Evolutionary conservation across 2,888 invertebrate genomes (phyloP).

Genomic region (Luffia ferchaultella): DNA sequence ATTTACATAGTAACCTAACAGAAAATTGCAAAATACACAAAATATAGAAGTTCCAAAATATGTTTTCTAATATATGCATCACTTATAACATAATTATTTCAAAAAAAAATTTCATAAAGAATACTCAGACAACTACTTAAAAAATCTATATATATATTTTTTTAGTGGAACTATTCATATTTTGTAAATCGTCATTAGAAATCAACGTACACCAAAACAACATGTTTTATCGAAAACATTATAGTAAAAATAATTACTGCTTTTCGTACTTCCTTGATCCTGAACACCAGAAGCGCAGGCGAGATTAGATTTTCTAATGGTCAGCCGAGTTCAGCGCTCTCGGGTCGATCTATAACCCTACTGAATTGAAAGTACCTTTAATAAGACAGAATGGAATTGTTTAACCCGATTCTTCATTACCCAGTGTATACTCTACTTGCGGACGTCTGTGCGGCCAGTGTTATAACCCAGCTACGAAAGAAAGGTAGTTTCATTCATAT

Average conservation of each 20-base stretch:
- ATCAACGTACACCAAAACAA: too few species aligned
- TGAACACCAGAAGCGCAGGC: constrained; percentile 31
- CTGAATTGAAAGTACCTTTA: constrained; percentile 5
- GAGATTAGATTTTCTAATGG: constrained; percentile 39
- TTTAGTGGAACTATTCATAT: too few species aligned
- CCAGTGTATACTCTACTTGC: constrained; percentile 11
- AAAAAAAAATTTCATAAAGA: too few species aligned
- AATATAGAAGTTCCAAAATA: neutral
- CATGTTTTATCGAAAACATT: too few species aligned
- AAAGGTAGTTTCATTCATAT: neutral
- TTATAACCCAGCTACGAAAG: constrained; percentile 5
- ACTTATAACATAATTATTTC: too few species aligned
- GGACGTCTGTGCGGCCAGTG: constrained; percentile 6
- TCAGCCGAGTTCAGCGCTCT: constrained; percentile 31
- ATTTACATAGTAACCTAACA: too few species aligned
- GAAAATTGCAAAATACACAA: neutral
- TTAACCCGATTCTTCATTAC: constrained; percentile 1
- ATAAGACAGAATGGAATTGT: neutral
- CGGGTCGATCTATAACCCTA: constrained; percentile 20
- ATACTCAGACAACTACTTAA: too few species aligned
- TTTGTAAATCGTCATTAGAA: too few species aligned
- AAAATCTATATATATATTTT: too few species aligned
- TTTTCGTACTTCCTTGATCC: too few species aligned
- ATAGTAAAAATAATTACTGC: too few species aligned
- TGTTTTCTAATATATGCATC: too few species aligned